Conservation (phyloP, 2,888 invertebrate species). For the Allacma fusca region DNA sequence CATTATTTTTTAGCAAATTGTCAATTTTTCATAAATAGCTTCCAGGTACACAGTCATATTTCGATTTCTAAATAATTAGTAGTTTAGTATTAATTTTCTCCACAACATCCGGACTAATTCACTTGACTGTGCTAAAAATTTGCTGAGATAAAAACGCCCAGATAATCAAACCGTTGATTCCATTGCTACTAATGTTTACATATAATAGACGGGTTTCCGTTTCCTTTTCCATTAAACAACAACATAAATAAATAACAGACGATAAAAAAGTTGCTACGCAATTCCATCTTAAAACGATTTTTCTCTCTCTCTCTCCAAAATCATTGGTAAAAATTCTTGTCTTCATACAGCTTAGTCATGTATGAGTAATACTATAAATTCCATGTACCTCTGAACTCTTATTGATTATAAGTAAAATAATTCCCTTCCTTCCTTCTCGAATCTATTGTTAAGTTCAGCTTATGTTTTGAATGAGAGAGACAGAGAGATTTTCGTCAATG, state of each 20-base stretch:
- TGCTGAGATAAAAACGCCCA: background rate
- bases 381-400: background rate
- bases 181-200: background rate
- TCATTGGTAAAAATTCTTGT: background rate
- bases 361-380: constrained; percentile 4
- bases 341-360: background rate
- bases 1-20: constrained; percentile 10
- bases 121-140: constrained; percentile 23
- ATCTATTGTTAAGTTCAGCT: constrained; percentile 1
- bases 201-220: constrained; percentile 1
- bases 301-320: background rate
- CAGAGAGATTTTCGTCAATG: constrained; percentile 23
- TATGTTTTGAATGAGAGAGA: background rate
- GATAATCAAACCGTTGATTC: background rate
- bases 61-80: constrained; percentile 16
- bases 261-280: background rate
- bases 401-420: background rate
- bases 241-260: constrained; percentile 5
- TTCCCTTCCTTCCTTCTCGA: background rate
- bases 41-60: constrained; percentile 37
- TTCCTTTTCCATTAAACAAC: background rate
- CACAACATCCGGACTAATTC: background rate
- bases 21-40: constrained; percentile 1
- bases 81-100: constrained; percentile 1
- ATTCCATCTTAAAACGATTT: background rate